phyloP scores from a whole-genome alignment of 2,888 invertebrate genomes.

The Pyrochroa serraticornis region DNA sequence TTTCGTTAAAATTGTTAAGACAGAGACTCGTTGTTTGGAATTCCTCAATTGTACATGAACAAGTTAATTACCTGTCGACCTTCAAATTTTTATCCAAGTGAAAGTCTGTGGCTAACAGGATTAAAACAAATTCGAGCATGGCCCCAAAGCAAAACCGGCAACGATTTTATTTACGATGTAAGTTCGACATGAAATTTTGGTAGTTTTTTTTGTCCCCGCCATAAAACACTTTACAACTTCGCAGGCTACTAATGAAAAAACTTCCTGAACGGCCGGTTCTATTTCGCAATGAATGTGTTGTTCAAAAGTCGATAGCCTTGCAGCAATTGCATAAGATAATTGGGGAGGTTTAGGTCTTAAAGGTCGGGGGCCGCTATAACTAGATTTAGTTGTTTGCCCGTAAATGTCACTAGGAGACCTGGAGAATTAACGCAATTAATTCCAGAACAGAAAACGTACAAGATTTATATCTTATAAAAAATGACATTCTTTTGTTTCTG shows the following conservation, averaged over 20 bases:
- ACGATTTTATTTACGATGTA: too few species aligned
- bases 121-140: neutral
- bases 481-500: neutral
- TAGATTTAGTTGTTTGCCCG: neutral
- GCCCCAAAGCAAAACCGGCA: too few species aligned
- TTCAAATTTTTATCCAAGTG: slow-evolving; percentile 21
- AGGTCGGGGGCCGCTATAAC: too few species aligned
- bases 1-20: too few species aligned
- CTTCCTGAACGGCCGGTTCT: neutral
- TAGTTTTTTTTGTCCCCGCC: too few species aligned
- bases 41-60: slow-evolving; percentile 2
- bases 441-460: too few species aligned
- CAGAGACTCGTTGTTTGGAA: neutral
- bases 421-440: too few species aligned
- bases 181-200: too few species aligned
- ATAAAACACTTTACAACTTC: slow-evolving; percentile 1
- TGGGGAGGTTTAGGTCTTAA: too few species aligned
- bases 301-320: slow-evolving; percentile 22
- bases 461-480: neutral
- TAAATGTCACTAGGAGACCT: neutral
- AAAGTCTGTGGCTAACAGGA: slow-evolving; percentile 11
- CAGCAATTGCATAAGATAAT: slow-evolving; percentile 11
- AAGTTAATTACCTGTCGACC: slow-evolving; percentile 15
- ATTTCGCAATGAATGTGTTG: slow-evolving; percentile 6
- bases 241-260: neutral